These are phyloP conservation scores for Calyptomena viridis DNA, from an alignment of 2,113 vertebrate species.

Conservation along the genomic window DNA sequence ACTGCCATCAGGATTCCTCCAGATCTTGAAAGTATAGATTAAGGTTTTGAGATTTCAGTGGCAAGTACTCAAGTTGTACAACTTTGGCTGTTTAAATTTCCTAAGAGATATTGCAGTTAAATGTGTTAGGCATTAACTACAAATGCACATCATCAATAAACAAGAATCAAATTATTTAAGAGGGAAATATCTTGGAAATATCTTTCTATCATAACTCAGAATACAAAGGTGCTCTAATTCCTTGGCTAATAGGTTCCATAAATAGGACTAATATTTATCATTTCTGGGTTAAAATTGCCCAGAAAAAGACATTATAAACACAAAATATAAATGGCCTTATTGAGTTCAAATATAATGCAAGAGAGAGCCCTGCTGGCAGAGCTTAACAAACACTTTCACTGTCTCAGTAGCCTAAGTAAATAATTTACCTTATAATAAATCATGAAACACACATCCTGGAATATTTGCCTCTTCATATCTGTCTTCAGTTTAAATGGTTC, in stretches of 20 bases:
- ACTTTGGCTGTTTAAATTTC: neutral
- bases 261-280: neutral
- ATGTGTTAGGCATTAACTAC: neutral
- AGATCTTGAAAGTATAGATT: neutral
- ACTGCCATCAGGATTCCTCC: neutral
- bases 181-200: neutral
- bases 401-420: neutral
- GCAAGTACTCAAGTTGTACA: accelerated
- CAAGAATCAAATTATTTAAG: neutral
- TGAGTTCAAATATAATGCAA: conserved; percentile 66
- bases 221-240: neutral
- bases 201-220: neutral
- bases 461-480: neutral
- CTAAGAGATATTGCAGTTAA: neutral
- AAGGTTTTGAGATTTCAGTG: neutral
- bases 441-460: neutral
- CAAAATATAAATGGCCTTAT: conserved; percentile 2
- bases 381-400: conserved; percentile 39
- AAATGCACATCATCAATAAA: neutral
- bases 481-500: neutral
- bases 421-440: neutral
- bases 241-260: neutral
- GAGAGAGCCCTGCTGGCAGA: conserved; percentile 73
- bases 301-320: neutral
- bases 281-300: conserved; percentile 30